Evolutionary conservation across 2,797 vertebrate genomes (phyloP).

Genomic region (Steatocranus sp.): DNA sequence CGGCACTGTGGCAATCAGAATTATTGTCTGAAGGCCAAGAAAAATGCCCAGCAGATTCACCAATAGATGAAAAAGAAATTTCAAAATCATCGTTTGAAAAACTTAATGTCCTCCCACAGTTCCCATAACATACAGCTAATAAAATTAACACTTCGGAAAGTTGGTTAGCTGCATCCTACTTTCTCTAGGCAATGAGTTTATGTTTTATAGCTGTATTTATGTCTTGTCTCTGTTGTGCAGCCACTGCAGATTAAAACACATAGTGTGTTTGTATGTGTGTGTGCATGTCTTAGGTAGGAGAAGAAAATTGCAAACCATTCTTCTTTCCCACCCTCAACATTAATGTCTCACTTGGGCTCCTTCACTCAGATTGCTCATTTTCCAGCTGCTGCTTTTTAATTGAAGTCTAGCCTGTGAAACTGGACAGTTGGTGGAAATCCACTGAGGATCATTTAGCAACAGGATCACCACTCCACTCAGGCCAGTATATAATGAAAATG

Average conservation of each 20-base stretch:
- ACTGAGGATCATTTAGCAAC: slow-evolving; percentile 25
- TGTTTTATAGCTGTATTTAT: slow-evolving; percentile 12
- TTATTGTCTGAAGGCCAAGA: background rate
- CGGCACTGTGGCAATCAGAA: background rate
- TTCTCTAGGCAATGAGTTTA: background rate
- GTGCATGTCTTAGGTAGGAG: background rate
- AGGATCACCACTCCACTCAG: slow-evolving; percentile 10
- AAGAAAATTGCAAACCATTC: slow-evolving; percentile 57
- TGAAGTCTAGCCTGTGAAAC: slow-evolving; percentile 47
- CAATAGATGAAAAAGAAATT: background rate
- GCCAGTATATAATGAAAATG: slow-evolving; percentile 9
- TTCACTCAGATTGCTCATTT: slow-evolving; percentile 67
- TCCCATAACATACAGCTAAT: background rate
- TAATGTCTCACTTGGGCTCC: slow-evolving; percentile 66
- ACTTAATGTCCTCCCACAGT: background rate
- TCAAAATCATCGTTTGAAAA: background rate
- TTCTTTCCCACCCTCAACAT: slow-evolving; percentile 33
- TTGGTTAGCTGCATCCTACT: background rate
- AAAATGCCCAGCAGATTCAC: background rate
- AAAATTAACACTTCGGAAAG: background rate
- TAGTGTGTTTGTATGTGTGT: background rate
- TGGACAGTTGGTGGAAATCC: slow-evolving; percentile 46
- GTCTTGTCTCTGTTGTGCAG: background rate
- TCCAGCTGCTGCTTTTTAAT: slow-evolving; percentile 71
- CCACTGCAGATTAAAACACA: slow-evolving; percentile 6